A percentile compares a stretch with the other conserved stretches of the same genome.
phyloP scores from a whole-genome alignment of 2,797 vertebrate genomes.

The Tenualosa ilisha region DNA sequence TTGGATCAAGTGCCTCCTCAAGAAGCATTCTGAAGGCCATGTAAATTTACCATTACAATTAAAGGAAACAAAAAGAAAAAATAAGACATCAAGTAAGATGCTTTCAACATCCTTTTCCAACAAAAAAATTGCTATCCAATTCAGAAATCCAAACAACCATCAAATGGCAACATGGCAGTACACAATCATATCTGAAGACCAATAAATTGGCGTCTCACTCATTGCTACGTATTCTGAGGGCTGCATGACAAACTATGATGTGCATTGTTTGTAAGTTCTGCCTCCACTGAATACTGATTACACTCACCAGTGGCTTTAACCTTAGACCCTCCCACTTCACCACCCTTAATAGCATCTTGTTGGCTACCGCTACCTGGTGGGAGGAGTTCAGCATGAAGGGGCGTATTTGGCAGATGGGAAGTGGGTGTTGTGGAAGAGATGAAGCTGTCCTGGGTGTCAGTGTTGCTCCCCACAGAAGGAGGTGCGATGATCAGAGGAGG shows the following conservation, averaged over 20 bases:
- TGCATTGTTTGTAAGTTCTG: not conserved
- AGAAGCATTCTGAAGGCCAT: not conserved
- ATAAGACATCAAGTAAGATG: constrained; percentile 15
- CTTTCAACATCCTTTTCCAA: not conserved
- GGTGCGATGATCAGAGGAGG: constrained; percentile 38
- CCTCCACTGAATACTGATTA: not conserved
- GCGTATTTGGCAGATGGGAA: not conserved
- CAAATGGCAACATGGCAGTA: constrained; percentile 6
- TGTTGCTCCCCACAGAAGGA: constrained; percentile 48
- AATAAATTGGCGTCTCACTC: not conserved
- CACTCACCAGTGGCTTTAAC: not conserved
- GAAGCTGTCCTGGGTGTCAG: constrained; percentile 72
- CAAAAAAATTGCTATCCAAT: not conserved
- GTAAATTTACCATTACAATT: not conserved
- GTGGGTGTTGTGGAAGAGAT: constrained; percentile 55
- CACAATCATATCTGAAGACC: not conserved
- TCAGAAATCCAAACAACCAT: not conserved
- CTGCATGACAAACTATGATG: not conserved
- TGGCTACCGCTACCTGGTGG: not conserved
- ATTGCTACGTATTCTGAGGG: not conserved
- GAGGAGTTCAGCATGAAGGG: not conserved
- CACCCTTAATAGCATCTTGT: not conserved
- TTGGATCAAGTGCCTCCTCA: not conserved
- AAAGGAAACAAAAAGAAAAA: not conserved
- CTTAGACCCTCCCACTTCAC: not conserved